Base-by-base conservation (phyloP, 2,113 vertebrate species). In the Amazona guildingii region DNA sequence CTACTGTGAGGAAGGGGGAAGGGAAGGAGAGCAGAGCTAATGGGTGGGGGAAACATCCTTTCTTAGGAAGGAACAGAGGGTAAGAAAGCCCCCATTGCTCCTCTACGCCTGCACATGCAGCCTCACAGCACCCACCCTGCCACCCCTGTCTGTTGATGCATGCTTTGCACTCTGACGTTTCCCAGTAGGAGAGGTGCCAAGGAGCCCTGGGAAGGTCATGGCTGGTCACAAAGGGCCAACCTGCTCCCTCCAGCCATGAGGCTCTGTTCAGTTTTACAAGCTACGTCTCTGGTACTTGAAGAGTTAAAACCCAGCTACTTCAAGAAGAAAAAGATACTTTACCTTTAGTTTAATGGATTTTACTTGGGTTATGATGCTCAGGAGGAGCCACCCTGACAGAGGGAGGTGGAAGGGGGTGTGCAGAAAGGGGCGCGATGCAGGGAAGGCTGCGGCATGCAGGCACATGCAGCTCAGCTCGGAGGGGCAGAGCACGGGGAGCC, bases 261-360 rank as follows among this genome's bases (percentile, higher is more conserved):
- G 66, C 28, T 12, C 83, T 57, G 44, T 67, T 17, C 20, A 3
- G 28, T 62, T 93, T 88, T 48, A 43, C 78, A 67, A 37, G 79
- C 95, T 97, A 75, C 1, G 89, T 97, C 97, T 97, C 93, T 94
- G 72, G 98, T 98, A 98, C 98, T 91, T 96, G 95, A 97, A 97
- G 94, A 96, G 95, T 92, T 97, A 97, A 96, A 94, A 83, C 29
- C 69, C 78, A 63, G 94, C 80, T 73, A 95, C 96, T 96, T 97
- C 97, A 91, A 88, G 97, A 97, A 96, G 78, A 94, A 95, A 94
- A 93, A 75, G 87, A 97, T 98, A 98, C 98, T 95, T 98, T 98
- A 98, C 98, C 98, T 98, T 98, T 98, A 98, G 98, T 98, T 98
- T 98, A 98, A 98, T 98, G 98, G 98, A 98, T 98, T 98, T 97